phyloP scores from a whole-genome alignment of 37 sponge, comb jelly and placozoan species.

The Mnemiopsis leidyi region DNA sequence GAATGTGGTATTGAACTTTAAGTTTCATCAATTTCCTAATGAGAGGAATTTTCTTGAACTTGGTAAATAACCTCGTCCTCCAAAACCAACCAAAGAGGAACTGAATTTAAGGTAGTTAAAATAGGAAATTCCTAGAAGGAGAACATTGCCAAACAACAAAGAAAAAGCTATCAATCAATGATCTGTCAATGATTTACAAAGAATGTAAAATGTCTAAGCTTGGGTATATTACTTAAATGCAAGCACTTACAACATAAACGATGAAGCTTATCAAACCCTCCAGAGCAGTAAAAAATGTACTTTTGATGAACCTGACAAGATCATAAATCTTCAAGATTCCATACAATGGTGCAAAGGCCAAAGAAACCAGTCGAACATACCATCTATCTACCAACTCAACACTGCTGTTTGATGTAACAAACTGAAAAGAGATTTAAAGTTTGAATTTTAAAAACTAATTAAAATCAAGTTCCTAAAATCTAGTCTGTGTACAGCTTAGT shows the following conservation, averaged over 20 bases:
- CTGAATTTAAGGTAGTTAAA: too few relatives aligned
- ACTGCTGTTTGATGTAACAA: background rate
- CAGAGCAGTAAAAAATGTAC: background rate
- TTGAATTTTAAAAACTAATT: too few relatives aligned
- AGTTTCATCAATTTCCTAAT: background rate
- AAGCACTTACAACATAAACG: background rate
- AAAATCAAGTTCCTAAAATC: too few relatives aligned
- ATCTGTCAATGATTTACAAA: too few relatives aligned
- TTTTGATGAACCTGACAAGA: background rate
- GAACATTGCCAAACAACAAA: too few relatives aligned
- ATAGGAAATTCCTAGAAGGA: too few relatives aligned
- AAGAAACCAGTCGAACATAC: background rate
- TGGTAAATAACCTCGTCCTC: background rate
- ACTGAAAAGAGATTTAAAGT: too few relatives aligned
- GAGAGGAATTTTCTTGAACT: background rate
- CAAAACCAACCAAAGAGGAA: constrained; percentile 7
- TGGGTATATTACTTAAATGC: background rate
- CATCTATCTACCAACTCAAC: background rate
- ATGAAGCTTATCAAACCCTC: background rate
- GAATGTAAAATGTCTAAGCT: too few relatives aligned
- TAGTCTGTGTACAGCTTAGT: too few relatives aligned
- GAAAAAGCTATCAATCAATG: too few relatives aligned
- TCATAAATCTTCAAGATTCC: background rate
- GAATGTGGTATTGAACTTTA: background rate
- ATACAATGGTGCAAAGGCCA: background rate